Evolutionary conservation across 2,113 vertebrate species (phyloP), one percentile per base, ranked within the genome.

Genomic region (Neoarius graeffei): DNA sequence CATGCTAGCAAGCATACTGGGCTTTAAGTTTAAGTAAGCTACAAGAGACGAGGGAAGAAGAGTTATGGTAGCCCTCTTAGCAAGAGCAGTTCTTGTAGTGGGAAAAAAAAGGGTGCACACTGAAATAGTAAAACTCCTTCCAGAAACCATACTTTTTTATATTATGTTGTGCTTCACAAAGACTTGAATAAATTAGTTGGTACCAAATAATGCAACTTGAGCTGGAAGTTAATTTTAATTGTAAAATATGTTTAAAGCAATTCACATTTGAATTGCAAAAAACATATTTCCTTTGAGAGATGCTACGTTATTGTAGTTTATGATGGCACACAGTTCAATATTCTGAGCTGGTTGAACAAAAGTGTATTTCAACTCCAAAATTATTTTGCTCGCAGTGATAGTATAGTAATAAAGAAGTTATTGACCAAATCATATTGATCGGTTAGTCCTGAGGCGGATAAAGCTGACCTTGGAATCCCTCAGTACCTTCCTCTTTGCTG

Each of bases 371-470:
- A 97, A 97, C 97, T 97, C 96, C 94, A 96, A 99, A 99, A 98
- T 97, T 92, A 98, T 98, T 97, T 99, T 94, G 96, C 97, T 97
- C 79, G 89, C 90, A 98, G 98, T 98, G 96, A 96, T 97, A 96
- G 96, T 96, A 95, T 95, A 96, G 97, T 99, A 99, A 99, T 99
- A 99, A 99, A 99, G 97, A 96, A 97, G 96, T 97, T 99, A 99
- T 99, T 99, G 98, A 99, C 97, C 97, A 98, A 96, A 96, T 97
- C 94, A 96, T 98, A 99, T 99, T 97, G 98, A 99, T 99, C 96
- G 96, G 92, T 95, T 95, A 96, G 96, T 99, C 97, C 97, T 97
- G 95, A 94, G 97, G 98, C 97, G 97, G 97, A 96, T 96, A 96
- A 96, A 96, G 95, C 95, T 96, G 97, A 99, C 98, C 98, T 98